Conservation (phyloP, 2,888 invertebrate species). For the Calliopum simillimum region DNA sequence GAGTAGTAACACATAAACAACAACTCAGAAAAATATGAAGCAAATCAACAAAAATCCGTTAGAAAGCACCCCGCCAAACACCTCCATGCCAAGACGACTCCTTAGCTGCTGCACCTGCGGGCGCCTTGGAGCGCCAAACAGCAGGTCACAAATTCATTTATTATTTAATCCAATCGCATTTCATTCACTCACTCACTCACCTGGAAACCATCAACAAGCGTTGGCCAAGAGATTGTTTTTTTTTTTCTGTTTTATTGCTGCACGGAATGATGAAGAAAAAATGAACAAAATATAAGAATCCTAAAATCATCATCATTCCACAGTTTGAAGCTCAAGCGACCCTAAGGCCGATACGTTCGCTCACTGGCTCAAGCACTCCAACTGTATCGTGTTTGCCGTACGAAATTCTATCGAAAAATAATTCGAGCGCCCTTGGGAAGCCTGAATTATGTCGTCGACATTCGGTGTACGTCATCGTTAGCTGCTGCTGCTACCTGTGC, state of each 20-base stretch:
- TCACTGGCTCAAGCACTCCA: neutral
- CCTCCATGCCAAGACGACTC: neutral
- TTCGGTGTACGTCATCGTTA: constrained; percentile 7
- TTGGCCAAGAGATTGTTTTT: constrained; percentile 19
- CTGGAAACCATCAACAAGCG: constrained; percentile 61
- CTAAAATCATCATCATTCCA: neutral
- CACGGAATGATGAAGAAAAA: neutral
- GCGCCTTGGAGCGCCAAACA: constrained; percentile 8
- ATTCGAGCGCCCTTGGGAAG: constrained; percentile 16
- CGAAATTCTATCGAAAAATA: constrained; percentile 18
- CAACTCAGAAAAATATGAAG: too few species aligned
- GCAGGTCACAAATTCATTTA: constrained; percentile 55
- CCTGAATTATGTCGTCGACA: constrained; percentile 13
- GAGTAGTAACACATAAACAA: too few species aligned
- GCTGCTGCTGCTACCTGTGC: neutral
- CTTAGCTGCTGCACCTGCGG: constrained; percentile 8
- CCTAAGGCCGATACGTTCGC: neutral
- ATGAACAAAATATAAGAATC: too few species aligned
- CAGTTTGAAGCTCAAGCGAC: neutral
- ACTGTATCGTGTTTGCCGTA: constrained; percentile 15
- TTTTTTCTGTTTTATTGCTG: too few species aligned
- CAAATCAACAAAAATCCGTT: too few species aligned
- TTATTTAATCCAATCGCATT: constrained; percentile 62
- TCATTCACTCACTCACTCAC: constrained; percentile 63
- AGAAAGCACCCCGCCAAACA: neutral